phyloP scores from a whole-genome alignment of 2,113 vertebrate species.

The Nothoprocta pentlandii region DNA sequence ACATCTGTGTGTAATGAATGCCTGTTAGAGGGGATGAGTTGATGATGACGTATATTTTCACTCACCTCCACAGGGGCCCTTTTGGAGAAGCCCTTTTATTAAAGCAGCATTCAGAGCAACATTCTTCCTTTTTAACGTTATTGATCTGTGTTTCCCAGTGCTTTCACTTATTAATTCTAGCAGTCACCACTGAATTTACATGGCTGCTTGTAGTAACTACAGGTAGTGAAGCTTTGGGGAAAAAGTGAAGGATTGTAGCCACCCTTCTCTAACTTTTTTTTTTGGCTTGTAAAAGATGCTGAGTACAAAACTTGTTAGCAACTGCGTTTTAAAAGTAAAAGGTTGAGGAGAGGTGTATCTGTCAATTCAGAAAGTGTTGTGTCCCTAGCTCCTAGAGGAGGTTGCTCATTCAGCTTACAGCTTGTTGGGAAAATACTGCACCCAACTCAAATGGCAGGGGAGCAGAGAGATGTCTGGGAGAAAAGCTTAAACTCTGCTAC shows the following conservation, averaged over 20 bases:
- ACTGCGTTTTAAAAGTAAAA: not conserved
- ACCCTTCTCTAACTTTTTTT: not conserved
- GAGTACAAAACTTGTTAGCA: not conserved
- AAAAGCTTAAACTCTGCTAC: not conserved
- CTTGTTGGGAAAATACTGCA: not conserved
- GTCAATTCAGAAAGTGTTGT: not conserved
- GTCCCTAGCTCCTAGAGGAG: not conserved
- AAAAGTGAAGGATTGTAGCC: not conserved
- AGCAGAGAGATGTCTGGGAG: not conserved
- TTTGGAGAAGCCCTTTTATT: not conserved
- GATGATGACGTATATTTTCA: rapidly evolving
- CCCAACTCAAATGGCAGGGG: not conserved
- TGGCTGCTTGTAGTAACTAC: not conserved
- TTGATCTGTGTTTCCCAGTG: not conserved
- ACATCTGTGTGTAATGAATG: not conserved
- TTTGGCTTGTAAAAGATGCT: not conserved
- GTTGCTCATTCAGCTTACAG: not conserved
- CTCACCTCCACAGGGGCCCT: not conserved
- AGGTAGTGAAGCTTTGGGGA: not conserved
- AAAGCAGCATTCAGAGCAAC: not conserved
- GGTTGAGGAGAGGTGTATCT: not conserved
- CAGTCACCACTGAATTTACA: not conserved
- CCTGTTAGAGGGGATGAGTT: not conserved
- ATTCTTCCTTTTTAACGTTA: not conserved
- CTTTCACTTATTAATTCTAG: not conserved